Conservation (phyloP, 2,797 vertebrate species). For the Eulemur mongoz region DNA sequence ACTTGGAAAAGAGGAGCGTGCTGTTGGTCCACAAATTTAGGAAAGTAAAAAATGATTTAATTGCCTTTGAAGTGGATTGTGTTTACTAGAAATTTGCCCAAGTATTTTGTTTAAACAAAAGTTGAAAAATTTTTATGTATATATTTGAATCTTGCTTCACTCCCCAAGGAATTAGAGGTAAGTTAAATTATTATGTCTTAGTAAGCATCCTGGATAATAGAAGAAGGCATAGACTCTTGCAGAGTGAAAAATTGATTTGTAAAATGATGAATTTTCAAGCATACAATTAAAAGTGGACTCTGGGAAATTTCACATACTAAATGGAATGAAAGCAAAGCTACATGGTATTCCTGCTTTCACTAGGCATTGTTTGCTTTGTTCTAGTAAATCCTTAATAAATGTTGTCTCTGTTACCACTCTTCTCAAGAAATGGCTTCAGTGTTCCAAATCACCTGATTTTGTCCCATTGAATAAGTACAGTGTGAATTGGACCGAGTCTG, state of each 20-base stretch:
- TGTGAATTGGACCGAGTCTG: not conserved
- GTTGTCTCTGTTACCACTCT: not conserved
- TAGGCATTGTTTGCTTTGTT: not conserved
- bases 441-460: not conserved
- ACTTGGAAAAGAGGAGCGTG: not conserved
- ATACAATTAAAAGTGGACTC: not conserved
- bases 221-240: not conserved
- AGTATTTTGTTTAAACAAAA: constrained; percentile 41
- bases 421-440: not conserved
- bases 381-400: not conserved
- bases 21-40: not conserved
- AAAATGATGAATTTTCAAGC: not conserved
- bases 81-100: constrained; percentile 9
- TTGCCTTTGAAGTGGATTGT: not conserved
- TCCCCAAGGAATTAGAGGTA: not conserved
- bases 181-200: not conserved
- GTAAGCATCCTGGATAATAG: not conserved
- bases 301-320: not conserved
- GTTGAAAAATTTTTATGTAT: not conserved
- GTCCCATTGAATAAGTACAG: not conserved
- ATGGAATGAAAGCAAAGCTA: not conserved
- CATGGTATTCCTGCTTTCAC: not conserved
- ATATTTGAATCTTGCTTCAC: not conserved
- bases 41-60: not conserved
- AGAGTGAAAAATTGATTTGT: not conserved